Conservation (phyloP, 2,113 vertebrate species). For the Cinclus mexicanus region DNA sequence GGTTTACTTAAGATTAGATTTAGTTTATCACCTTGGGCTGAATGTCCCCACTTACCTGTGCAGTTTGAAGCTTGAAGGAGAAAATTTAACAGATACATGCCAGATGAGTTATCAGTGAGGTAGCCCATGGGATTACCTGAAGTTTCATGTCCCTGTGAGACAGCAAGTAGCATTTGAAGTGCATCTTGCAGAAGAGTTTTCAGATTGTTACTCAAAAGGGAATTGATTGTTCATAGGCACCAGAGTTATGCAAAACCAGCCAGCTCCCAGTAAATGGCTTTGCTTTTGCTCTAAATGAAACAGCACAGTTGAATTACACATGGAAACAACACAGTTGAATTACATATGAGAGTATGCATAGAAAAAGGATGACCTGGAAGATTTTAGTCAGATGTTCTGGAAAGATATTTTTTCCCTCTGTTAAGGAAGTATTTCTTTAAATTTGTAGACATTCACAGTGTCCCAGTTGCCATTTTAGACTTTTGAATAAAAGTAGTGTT, state of each 20-base stretch:
- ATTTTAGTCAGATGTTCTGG: neutral
- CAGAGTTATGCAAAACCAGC: neutral
- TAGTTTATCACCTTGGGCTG: neutral
- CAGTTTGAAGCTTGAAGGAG: neutral
- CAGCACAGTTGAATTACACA: neutral
- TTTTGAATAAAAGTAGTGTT: neutral
- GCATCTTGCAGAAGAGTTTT: neutral
- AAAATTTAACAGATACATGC: fast-evolving
- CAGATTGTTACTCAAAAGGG: neutral
- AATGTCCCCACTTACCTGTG: neutral
- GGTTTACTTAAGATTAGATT: neutral
- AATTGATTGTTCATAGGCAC: neutral
- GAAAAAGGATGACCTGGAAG: neutral
- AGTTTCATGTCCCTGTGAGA: neutral
- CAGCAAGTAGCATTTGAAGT: neutral
- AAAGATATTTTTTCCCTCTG: neutral
- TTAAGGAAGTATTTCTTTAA: neutral
- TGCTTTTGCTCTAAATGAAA: neutral
- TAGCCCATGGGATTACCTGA: neutral
- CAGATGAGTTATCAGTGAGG: neutral
- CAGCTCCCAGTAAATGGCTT: neutral
- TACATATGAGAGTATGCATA: neutral
- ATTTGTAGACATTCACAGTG: neutral
- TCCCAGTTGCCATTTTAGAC: neutral
- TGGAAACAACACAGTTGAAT: neutral